Percentiles rank a stretch among this genome's conserved stretches.
phyloP scores from a whole-genome alignment of 1,140 invertebrate genomes.

The Lerema accius region DNA sequence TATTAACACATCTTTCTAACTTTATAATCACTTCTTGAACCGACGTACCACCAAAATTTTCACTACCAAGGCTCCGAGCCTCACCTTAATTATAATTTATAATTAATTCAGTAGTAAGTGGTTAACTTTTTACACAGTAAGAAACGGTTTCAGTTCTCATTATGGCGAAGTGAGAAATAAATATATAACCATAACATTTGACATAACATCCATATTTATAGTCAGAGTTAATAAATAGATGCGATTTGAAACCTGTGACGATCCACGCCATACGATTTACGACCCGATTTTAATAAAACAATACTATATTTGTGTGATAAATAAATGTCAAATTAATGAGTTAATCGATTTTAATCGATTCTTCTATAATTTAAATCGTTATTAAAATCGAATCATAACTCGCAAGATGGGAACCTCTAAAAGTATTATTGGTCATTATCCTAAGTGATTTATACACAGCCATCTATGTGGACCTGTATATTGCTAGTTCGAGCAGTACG shows the following conservation, averaged over 20 bases:
- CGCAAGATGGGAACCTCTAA: neutral
- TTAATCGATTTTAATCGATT: neutral
- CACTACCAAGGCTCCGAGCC: slow-evolving; percentile 16
- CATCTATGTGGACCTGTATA: slow-evolving; percentile 26
- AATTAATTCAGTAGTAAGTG: neutral
- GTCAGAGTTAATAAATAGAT: neutral
- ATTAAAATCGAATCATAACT: neutral
- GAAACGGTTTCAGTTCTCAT: neutral
- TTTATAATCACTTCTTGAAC: neutral
- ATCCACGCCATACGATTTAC: neutral
- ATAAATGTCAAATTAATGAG: no score
- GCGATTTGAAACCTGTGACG: neutral
- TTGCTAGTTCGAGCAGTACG: neutral
- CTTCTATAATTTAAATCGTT: neutral
- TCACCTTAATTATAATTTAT: slow-evolving; percentile 6
- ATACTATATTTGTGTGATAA: no score
- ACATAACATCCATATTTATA: neutral
- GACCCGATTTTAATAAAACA: neutral
- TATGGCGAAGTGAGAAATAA: neutral
- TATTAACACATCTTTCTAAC: slow-evolving; percentile 5
- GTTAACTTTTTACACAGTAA: neutral
- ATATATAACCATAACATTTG: no score
- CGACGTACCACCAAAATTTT: slow-evolving; percentile 1
- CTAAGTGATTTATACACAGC: slow-evolving; percentile 17
- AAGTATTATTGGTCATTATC: neutral